Evolutionary conservation across 2,888 invertebrate species (phyloP).

Genomic region (Hoplodrina ambigua): DNA sequence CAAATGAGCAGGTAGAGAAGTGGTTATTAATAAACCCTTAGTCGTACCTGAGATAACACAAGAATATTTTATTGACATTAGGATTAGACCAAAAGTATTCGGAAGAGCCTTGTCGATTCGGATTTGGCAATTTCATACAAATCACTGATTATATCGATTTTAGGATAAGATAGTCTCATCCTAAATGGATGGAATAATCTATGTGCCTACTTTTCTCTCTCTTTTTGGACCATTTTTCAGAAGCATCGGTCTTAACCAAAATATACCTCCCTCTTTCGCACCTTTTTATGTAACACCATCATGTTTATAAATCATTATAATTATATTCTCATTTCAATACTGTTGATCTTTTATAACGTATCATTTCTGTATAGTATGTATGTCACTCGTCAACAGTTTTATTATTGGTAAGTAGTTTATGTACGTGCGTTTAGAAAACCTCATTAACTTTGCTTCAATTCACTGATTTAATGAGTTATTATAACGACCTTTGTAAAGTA

Average conservation of each 20-base stretch:
- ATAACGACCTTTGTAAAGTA: constrained; percentile 1
- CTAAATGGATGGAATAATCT: too few species aligned
- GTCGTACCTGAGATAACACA: neutral
- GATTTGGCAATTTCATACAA: neutral
- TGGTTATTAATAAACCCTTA: constrained; percentile 18
- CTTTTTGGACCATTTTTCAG: too few species aligned
- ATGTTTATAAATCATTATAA: constrained; percentile 16
- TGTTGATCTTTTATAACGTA: constrained; percentile 33
- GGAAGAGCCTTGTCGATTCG: neutral
- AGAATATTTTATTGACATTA: neutral
- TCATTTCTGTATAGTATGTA: constrained; percentile 13
- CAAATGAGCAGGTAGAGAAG: constrained; percentile 17
- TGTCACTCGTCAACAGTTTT: constrained; percentile 13
- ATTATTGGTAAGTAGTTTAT: constrained; percentile 1
- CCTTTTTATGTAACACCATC: neutral
- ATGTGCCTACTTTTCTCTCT: too few species aligned
- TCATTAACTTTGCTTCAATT: constrained; percentile 38
- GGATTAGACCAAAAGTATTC: neutral
- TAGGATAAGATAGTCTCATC: too few species aligned
- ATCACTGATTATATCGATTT: neutral
- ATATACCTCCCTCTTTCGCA: neutral
- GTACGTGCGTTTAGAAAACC: constrained; percentile 34
- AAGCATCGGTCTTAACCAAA: neutral
- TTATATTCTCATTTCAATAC: constrained; percentile 23
- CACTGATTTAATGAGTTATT: constrained; percentile 32